Base-by-base conservation (phyloP, 2,797 vertebrate species). In the Gymnocypris eckloni region DNA sequence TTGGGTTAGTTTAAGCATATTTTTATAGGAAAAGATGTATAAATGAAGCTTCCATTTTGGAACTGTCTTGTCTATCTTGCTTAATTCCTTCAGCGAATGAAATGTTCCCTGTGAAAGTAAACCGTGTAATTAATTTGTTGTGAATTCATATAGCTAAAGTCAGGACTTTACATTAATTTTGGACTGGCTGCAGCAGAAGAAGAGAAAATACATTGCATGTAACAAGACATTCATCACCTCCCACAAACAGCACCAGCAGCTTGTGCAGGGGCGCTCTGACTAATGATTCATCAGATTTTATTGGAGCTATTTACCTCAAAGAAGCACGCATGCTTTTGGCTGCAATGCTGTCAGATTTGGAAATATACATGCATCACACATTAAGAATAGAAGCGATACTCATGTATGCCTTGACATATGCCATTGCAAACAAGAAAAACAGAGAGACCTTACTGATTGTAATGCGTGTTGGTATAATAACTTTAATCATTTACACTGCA, bases 201-300 rank as follows among this genome's bases (percentile, higher is more conserved):
- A 73, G 7, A 22, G 70, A 67, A 67, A 67, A 54, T 10, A 25
- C 6, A 54, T 77, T 1, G 39, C 22, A 15, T 22, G 25, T 33
- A 50, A 77, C 16, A 39, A 83, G 67, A 59, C 33, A 64, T 39
- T 87, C 82, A 83, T 86, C 54, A 33, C 69, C 73, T 85, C 86
- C 84, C 61, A 87, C 90, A 86, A 80, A 82, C 61, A 72, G 54
- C 66, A 48, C 52, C 71, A 79, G 73, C 59, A 52, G 79, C 45
- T 89, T 86, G 86, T 90, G 84, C 75, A 85, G 87, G 82, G 20
- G 59, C 56, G 25, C 67, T 39, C 76, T 86, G 81, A 88, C 80
- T 86, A 79, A 84, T 82, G 80, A 82, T 64, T 88, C 87, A 84
- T 75, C 70, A 54, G 70, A 43, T 78, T 80, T 80, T 83, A 84